A percentile compares a stretch with the other conserved stretches of the same genome.
Evolutionary conservation across 2,888 invertebrate genomes (phyloP).

Genomic region (Lasioglossum pauxillum): DNA sequence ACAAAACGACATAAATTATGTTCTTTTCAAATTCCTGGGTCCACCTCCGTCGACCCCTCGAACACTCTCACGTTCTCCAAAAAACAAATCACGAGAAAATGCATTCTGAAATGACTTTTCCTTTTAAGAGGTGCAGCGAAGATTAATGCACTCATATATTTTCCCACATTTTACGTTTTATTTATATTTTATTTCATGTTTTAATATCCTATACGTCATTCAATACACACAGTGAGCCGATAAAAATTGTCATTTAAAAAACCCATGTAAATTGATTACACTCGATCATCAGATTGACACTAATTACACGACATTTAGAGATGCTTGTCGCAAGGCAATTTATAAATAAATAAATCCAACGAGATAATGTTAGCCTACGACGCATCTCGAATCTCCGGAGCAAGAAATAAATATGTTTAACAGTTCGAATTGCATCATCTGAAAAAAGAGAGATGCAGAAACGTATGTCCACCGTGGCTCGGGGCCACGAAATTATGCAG

Average conservation of each 20-base stretch:
- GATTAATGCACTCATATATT: neutral
- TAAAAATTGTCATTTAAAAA: neutral
- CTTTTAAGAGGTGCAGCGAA: neutral
- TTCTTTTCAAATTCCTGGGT: neutral
- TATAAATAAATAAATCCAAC: neutral
- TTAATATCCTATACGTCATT: neutral
- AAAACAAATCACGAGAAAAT: neutral
- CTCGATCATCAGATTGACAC: neutral
- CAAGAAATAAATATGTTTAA: neutral
- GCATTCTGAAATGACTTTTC: neutral
- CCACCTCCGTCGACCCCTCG: neutral
- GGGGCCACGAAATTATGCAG: conserved; percentile 12
- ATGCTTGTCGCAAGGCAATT: neutral
- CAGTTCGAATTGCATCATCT: neutral
- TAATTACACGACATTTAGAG: neutral
- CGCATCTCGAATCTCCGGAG: neutral
- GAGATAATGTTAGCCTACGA: neutral
- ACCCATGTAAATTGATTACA: neutral
- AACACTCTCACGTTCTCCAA: neutral
- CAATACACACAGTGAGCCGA: too few relatives aligned
- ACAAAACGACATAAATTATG: neutral
- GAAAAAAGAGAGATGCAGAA: neutral
- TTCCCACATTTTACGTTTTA: neutral
- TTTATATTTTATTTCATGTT: neutral
- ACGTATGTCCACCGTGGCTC: neutral